A percentile compares a stretch with the other conserved stretches of the same genome.
Conservation (phyloP, 2,797 vertebrate species). For the Chelidonichthys spinosus region DNA sequence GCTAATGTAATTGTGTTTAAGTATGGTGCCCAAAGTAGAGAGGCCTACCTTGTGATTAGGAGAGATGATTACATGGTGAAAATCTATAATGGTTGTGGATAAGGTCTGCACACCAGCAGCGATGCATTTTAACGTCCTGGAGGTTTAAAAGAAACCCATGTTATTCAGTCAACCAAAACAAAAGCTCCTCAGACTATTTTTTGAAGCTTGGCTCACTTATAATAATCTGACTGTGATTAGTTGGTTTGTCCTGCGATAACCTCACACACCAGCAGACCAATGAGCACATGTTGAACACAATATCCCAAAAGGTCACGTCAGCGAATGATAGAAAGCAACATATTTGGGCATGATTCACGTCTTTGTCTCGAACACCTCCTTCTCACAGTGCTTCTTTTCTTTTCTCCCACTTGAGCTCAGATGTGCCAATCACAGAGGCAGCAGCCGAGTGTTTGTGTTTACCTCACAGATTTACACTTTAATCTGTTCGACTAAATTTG, state of each 20-base stretch:
- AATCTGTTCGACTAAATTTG: slow-evolving; percentile 54
- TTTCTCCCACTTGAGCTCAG: slow-evolving; percentile 10
- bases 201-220: slow-evolving; percentile 28
- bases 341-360: background rate
- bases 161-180: slow-evolving; percentile 26
- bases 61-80: slow-evolving; percentile 48
- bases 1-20: slow-evolving; percentile 36
- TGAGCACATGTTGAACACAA: background rate
- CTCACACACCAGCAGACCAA: background rate
- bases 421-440: slow-evolving; percentile 38
- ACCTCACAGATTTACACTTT: slow-evolving; percentile 54
- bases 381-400: background rate
- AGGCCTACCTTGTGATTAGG: slow-evolving; percentile 38
- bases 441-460: slow-evolving; percentile 61
- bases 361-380: background rate
- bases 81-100: slow-evolving; percentile 47
- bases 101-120: slow-evolving; percentile 26
- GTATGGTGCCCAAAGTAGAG: slow-evolving; percentile 41
- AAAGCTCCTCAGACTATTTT: slow-evolving; percentile 27
- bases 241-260: slow-evolving; percentile 44
- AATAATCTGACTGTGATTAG: slow-evolving; percentile 29
- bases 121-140: slow-evolving; percentile 22
- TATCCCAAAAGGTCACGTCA: background rate
- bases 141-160: slow-evolving; percentile 23
- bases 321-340: background rate